Base-by-base conservation (phyloP, 1,140 invertebrate species). In the Neodiprion fabricii region DNA sequence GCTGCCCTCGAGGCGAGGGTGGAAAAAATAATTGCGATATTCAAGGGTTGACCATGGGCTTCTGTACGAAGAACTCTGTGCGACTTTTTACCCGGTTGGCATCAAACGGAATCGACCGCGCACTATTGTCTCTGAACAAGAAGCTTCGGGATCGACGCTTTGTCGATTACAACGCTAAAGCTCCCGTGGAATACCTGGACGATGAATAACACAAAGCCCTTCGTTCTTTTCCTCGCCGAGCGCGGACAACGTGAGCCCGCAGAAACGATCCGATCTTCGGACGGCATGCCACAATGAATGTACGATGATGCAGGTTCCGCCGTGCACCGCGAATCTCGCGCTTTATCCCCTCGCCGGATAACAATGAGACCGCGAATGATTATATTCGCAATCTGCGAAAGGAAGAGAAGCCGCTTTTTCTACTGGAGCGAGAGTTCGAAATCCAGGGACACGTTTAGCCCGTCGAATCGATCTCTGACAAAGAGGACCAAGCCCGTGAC, bases 61-160 rank as follows among this genome's bases (percentile, higher is more conserved):
- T 12, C 67, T n/a, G 48, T 67, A 74, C 70, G 67, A 49, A 50
- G 17, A 48, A 21, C 11, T 71, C 67, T 49, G 40, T 48, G 67
- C 70, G 49, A 61, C 70, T 28, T 47, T 53, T 71, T 17, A 53
- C 70, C 48, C 67, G 48, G 11, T 74, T 69, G 50, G 70, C 74
- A 74, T 74, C 53, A 61, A 61, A 61, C 53, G 9, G n/a, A 17
- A 61, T 61, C 53, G 11, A 61, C 53, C 53, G 53, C 53, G 11
- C 11, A 61, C 5, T 12, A 9, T 61, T 61, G 53, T 5, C 11
- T 17, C 53, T 12, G 11, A 61, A 61, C 5, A 61, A 61, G 53
- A 17, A 61, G 53, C 11, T 61, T 14, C 53, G 53, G 8, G 53
- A 61, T 61, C 53, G n/a, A 14, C n/a, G 53, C 53, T 61, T 61